Conservation (phyloP, 2,797 vertebrate species). For the Menidia menidia region DNA sequence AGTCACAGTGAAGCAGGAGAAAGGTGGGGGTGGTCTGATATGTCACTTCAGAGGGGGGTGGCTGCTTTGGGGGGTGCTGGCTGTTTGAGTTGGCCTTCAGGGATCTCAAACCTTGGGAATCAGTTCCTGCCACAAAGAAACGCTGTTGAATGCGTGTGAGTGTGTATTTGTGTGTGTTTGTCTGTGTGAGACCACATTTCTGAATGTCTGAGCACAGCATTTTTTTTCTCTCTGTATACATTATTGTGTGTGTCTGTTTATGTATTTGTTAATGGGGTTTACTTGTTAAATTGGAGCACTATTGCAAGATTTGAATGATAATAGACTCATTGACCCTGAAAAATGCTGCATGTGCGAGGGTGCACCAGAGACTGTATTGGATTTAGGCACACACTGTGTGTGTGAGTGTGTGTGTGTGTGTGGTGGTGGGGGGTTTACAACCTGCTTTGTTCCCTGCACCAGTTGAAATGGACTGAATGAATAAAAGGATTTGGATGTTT, state of each 20-base stretch:
- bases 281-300: slow-evolving; percentile 63
- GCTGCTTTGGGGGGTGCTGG: slow-evolving; percentile 38
- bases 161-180: too few species aligned
- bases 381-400: slow-evolving; percentile 8
- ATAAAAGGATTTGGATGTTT: slow-evolving; percentile 13
- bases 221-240: slow-evolving; percentile 35
- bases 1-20: slow-evolving; percentile 59
- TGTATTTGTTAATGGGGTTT: slow-evolving; percentile 34
- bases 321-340: slow-evolving; percentile 77
- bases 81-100: slow-evolving; percentile 62
- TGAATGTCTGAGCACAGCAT: slow-evolving; percentile 17
- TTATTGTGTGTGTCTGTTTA: slow-evolving; percentile 8
- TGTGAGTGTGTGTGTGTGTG: slow-evolving; percentile 24
- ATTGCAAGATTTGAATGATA: slow-evolving; percentile 79
- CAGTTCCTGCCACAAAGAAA: slow-evolving; percentile 49
- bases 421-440: slow-evolving; percentile 7
- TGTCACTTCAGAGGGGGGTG: slow-evolving; percentile 57
- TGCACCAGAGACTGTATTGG: slow-evolving; percentile 23
- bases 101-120: slow-evolving; percentile 54
- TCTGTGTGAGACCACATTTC: slow-evolving; percentile 36
- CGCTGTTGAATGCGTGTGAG: slow-evolving; percentile 12
- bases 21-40: slow-evolving; percentile 49
- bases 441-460: slow-evolving; percentile 38
- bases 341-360: slow-evolving; percentile 71
- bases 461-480: slow-evolving; percentile 39